These are phyloP conservation scores for Diacarnus erythraeanus DNA, from an alignment of 37 sponge, comb jelly and placozoan species.

Conservation along the genomic window DNA sequence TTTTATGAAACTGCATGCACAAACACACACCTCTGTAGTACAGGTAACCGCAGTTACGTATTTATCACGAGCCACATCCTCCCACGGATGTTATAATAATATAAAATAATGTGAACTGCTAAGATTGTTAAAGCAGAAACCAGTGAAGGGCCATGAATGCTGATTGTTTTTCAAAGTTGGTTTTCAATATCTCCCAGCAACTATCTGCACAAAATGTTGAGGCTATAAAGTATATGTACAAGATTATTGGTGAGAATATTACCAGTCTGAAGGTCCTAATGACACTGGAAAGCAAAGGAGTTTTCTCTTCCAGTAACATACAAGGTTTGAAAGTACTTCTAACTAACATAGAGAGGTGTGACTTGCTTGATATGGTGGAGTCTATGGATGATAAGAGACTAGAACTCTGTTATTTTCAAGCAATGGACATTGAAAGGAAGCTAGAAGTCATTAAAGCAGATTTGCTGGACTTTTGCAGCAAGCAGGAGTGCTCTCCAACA, in stretches of 20 bases:
- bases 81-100: no score
- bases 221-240: slow-evolving; percentile 2
- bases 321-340: neutral
- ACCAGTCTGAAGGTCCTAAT: neutral
- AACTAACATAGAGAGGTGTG: slow-evolving; percentile 1
- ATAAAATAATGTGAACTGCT: no score
- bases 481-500: neutral
- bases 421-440: neutral
- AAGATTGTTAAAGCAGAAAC: no score
- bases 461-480: neutral
- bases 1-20: no score
- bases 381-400: neutral
- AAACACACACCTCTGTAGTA: no score
- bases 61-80: no score
- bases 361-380: neutral
- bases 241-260: neutral
- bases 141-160: neutral
- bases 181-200: slow-evolving; percentile 11
- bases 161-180: neutral
- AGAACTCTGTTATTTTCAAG: neutral
- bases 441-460: neutral
- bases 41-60: no score
- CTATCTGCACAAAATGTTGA: neutral
- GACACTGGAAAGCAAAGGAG: neutral
- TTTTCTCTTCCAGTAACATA: neutral